Conservation (phyloP, 2,113 vertebrate genomes). For the Sterna hirundo region DNA sequence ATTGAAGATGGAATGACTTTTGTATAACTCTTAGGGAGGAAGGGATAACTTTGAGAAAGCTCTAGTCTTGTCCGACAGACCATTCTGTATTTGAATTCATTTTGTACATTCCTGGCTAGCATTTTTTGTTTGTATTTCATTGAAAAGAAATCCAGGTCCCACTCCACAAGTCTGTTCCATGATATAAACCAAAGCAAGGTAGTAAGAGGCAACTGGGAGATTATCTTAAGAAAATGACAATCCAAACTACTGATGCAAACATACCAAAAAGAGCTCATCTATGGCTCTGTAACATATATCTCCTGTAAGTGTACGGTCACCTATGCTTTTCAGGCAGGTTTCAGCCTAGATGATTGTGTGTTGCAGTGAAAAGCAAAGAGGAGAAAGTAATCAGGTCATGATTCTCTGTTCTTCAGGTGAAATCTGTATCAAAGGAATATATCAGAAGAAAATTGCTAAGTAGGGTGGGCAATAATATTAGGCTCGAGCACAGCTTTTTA, state of each 20-base stretch:
- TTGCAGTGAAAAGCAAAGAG: neutral
- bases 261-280: neutral
- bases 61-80: neutral
- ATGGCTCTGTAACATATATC: neutral
- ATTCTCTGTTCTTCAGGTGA: neutral
- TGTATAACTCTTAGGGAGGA: neutral
- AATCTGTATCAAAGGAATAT: neutral
- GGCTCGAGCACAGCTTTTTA: neutral
- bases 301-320: neutral
- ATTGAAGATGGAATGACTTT: neutral
- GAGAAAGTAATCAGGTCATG: accelerated
- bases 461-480: neutral
- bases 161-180: neutral
- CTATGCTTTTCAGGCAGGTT: neutral
- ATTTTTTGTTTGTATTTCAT: neutral
- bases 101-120: neutral
- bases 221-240: neutral
- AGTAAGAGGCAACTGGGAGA: neutral
- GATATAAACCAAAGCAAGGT: neutral
- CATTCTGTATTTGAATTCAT: neutral
- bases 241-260: neutral
- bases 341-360: neutral
- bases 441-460: neutral
- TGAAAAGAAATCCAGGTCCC: neutral
- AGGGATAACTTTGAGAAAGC: neutral